Evolutionary conservation across 2,888 invertebrate species (phyloP).

Genomic region (Nysson spinosus): DNA sequence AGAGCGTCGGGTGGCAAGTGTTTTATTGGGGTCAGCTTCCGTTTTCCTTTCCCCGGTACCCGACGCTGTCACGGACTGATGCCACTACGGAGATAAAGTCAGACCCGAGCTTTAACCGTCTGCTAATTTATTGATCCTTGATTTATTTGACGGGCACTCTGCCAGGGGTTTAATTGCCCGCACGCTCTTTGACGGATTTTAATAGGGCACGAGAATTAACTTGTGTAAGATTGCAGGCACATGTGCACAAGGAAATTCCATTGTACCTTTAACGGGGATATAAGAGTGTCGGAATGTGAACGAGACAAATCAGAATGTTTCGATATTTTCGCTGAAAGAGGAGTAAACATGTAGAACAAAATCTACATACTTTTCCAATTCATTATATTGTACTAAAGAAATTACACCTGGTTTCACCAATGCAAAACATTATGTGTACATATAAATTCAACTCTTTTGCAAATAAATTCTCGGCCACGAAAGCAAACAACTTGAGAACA

Average conservation of each 20-base stretch:
- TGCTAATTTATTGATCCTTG: slow-evolving; percentile 70
- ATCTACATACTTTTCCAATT: no score
- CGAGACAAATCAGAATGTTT: no score
- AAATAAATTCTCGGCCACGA: slow-evolving; percentile 11
- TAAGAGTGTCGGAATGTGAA: no score
- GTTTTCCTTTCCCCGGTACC: slow-evolving; percentile 45
- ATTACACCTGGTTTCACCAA: no score
- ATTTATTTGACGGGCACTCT: slow-evolving; percentile 64
- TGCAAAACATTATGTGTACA: no score
- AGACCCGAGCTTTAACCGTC: slow-evolving; percentile 61
- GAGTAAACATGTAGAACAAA: no score
- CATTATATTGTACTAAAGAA: no score
- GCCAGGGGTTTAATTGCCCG: slow-evolving; percentile 53
- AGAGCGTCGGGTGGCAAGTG: slow-evolving; percentile 65
- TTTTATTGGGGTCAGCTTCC: slow-evolving; percentile 69
- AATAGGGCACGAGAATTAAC: slow-evolving; percentile 39
- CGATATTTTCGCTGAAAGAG: no score
- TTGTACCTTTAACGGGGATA: neutral
- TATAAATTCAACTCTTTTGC: no score
- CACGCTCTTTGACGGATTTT: slow-evolving; percentile 55
- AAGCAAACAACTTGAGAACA: slow-evolving; percentile 43
- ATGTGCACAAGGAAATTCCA: neutral
- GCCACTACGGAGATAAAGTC: slow-evolving; percentile 64
- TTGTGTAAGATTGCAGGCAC: neutral
- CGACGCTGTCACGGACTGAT: slow-evolving; percentile 47